These are phyloP conservation scores for Sarcophaga peregrina DNA, from an alignment of 1,140 invertebrate genomes.

Conservation along the genomic window DNA sequence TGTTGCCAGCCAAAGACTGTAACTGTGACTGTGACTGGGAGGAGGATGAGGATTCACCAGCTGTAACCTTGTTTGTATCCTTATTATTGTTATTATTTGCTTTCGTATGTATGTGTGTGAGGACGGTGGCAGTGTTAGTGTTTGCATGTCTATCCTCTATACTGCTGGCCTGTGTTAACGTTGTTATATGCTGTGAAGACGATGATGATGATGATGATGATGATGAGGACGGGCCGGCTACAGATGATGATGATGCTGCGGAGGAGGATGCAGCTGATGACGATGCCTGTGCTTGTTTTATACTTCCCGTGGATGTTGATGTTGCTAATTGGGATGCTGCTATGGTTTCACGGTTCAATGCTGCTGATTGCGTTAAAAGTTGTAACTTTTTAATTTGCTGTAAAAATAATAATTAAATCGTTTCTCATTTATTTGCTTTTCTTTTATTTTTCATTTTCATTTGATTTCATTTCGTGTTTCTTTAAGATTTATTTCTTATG, in stretches of 20 bases:
- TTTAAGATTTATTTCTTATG: background rate
- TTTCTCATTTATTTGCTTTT: background rate
- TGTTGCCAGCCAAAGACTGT: conserved; percentile 49
- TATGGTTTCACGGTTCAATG: conserved; percentile 65
- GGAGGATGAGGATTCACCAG: conserved; percentile 42
- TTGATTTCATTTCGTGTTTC: no score
- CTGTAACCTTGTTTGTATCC: background rate
- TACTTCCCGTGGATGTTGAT: conserved; percentile 52
- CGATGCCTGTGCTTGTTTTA: background rate
- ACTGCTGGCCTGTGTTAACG: conserved; percentile 1
- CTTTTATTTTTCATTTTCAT: no score
- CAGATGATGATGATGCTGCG: background rate
- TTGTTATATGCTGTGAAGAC: background rate
- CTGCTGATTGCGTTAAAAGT: conserved; percentile 64
- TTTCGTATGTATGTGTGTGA: background rate
- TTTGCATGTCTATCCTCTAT: background rate
- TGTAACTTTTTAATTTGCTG: conserved; percentile 67
- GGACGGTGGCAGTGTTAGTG: background rate
- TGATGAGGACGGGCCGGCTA: background rate
- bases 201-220: conserved; percentile 41
- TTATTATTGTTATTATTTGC: no score
- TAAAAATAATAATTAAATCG: conserved; percentile 43
- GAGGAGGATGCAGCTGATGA: conserved; percentile 41
- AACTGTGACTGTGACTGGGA: conserved; percentile 41
- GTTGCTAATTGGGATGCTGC: conserved; percentile 66